phyloP scores from a whole-genome alignment of 2,113 vertebrate species.

The Macrotus californicus region DNA sequence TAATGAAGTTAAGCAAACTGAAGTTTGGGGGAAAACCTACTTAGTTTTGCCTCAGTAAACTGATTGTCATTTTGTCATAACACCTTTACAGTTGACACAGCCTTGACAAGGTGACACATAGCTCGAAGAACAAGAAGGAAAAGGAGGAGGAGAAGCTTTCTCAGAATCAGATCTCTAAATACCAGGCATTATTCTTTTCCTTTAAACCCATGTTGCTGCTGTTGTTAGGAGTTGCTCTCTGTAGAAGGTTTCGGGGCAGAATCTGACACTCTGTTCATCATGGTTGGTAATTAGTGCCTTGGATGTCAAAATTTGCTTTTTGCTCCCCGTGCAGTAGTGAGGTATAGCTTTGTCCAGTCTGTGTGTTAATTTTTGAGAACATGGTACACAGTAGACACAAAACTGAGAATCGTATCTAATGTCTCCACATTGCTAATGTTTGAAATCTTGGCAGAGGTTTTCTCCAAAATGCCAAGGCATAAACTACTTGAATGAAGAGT shows the following conservation, averaged over 20 bases:
- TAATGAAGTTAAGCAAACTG: slow-evolving; percentile 44
- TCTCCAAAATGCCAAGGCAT: not conserved
- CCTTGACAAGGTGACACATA: slow-evolving; percentile 28
- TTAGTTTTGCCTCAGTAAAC: slow-evolving; percentile 35
- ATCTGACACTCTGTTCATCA: not conserved
- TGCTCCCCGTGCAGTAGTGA: not conserved
- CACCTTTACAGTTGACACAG: not conserved
- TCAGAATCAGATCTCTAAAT: not conserved
- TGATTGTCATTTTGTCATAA: slow-evolving; percentile 28
- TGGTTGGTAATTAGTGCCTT: not conserved
- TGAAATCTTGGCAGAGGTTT: not conserved
- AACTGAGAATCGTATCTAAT: not conserved
- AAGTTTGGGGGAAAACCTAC: not conserved
- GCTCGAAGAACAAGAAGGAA: not conserved
- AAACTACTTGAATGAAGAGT: not conserved
- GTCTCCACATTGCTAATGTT: not conserved
- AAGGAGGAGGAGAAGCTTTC: not conserved
- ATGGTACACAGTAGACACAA: not conserved
- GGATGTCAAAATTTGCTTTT: not conserved
- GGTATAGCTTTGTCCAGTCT: not conserved
- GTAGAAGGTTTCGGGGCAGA: not conserved
- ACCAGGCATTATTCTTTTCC: not conserved
- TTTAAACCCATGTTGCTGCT: not conserved
- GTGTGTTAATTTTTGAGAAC: not conserved
- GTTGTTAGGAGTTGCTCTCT: not conserved